Base-by-base conservation (phyloP, 2,113 vertebrate genomes). In the Engystomops pustulosus region DNA sequence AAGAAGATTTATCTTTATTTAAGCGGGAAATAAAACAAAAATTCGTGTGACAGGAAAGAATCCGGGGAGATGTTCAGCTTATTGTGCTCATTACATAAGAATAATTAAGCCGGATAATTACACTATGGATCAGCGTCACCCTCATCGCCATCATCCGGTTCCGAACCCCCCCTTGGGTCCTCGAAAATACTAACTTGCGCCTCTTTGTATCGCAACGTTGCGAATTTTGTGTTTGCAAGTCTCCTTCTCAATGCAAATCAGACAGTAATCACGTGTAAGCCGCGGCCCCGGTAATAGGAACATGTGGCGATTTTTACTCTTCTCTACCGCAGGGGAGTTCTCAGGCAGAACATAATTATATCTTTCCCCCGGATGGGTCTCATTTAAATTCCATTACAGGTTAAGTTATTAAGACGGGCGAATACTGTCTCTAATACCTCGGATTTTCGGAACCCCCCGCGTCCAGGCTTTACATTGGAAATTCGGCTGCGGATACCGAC, bases 361-460 rank as follows among this genome's bases (percentile, higher is more conserved):
- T 91, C 92, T 91, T 90, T 92, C 92, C 92, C 94, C n/a, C n/a
- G n/a, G 93, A 93, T 94, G 93, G 93, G 93, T 89, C 91, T 95
- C 91, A 92, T 94, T 95, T 95, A 92, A 94, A 94, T 94, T 95
- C 93, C 92, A 90, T 92, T 93, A 93, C 94, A 94, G 93, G 93
- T 94, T 94, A 95, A 93, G 91, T 92, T 94, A 94, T 94, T 94
- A 93, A 55, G 32, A 91, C 89, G 91, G 88, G 91, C n/a, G 90
- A 93, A 92, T 92, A 92, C n/a, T 81, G 90, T 92, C 93, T 93
- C 92, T 91, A 93, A 92, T 91, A 92, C 92, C 91, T 93, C n/a
- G n/a, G 90, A 92, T 91, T 92, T 89, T 84, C 90, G 91, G 91
- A 91, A 91, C 93, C 91, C 93, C 92, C 86, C 88, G 90, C 88